Evolutionary conservation across 2,797 vertebrate species (phyloP).

Genomic region (Diglossa cyanea): DNA sequence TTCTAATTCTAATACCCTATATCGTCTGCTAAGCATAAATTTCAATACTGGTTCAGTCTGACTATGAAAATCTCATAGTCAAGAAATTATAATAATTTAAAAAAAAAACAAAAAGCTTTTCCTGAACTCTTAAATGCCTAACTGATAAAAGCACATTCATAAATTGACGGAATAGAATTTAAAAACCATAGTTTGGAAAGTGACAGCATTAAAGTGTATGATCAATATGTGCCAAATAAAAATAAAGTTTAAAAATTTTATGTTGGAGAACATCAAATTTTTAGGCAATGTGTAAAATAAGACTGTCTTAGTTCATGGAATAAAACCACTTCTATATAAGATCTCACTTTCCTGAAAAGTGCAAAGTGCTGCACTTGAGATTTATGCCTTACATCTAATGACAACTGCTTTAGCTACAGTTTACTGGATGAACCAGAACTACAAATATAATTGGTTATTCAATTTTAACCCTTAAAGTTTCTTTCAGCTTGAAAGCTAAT

Average conservation of each 20-base stretch:
- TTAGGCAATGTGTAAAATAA: constrained; percentile 14
- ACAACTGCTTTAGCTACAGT: neutral
- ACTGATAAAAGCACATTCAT: constrained; percentile 30
- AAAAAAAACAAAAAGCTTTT: neutral
- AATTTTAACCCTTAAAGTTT: neutral
- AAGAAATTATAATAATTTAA: neutral
- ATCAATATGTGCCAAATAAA: constrained; percentile 11
- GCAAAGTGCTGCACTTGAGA: neutral
- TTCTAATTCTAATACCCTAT: neutral
- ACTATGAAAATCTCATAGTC: constrained; percentile 7
- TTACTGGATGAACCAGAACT: neutral
- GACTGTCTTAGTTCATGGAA: neutral
- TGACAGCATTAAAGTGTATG: neutral
- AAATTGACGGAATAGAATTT: constrained; percentile 27
- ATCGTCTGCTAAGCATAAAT: neutral
- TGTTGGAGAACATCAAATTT: neutral
- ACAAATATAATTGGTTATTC: neutral
- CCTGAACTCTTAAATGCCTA: constrained; percentile 49
- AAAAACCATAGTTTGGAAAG: constrained; percentile 8
- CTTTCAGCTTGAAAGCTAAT: neutral
- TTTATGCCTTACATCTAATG: neutral
- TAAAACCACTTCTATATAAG: neutral
- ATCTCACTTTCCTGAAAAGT: neutral
- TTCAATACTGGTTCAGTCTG: neutral
- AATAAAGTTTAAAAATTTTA: neutral